phyloP scores from a whole-genome alignment of 2,888 invertebrate genomes.

The Aphrophora alni region DNA sequence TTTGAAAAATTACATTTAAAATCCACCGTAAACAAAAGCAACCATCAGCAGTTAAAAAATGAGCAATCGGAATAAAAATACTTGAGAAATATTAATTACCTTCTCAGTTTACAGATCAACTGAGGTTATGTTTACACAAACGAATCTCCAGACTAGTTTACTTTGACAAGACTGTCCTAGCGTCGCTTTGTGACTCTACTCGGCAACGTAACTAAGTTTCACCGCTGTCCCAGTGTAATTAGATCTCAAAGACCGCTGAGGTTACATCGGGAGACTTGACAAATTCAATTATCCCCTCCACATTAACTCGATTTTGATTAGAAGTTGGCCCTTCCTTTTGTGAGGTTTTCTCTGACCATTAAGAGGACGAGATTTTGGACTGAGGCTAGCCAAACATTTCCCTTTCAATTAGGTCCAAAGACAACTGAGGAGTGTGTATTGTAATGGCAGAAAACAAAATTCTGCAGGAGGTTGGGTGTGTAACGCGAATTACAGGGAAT shows the following conservation, averaged over 20 bases:
- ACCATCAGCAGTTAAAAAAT: no score
- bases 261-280: background rate
- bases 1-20: no score
- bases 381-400: background rate
- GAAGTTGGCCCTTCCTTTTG: background rate
- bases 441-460: no score
- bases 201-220: background rate
- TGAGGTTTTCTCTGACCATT: constrained; percentile 1
- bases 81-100: no score
- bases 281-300: background rate
- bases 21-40: no score
- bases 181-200: background rate
- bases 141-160: no score
- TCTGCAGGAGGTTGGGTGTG: no score
- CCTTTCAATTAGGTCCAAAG: background rate
- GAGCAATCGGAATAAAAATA: no score
- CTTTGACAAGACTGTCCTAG: background rate
- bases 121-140: no score
- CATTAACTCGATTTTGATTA: background rate
- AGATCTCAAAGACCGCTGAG: background rate
- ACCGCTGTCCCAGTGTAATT: background rate
- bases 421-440: no score
- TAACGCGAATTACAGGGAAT: no score
- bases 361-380: background rate
- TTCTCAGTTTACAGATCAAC: no score